Conservation (phyloP, 2,797 vertebrate genomes). For the Pygocentrus nattereri region DNA sequence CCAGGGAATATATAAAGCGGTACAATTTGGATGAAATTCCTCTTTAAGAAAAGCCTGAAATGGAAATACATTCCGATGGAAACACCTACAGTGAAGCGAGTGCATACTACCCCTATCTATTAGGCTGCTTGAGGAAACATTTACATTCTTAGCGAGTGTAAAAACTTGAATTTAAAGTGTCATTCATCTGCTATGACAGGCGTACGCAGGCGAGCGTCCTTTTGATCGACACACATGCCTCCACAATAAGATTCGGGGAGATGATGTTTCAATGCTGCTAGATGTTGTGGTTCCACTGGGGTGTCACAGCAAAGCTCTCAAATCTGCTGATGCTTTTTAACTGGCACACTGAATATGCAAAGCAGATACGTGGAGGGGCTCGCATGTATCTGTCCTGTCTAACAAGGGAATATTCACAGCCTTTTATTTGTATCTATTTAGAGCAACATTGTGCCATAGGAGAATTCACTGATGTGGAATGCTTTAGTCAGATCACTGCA, state of each 20-base stretch:
- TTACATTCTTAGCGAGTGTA: slow-evolving; percentile 13
- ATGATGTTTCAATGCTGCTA: neutral
- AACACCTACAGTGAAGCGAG: neutral
- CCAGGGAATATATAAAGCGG: neutral
- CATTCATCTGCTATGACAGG: neutral
- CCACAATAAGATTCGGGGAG: neutral
- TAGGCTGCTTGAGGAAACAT: slow-evolving; percentile 16
- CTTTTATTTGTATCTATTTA: slow-evolving; percentile 46
- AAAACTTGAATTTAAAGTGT: slow-evolving; percentile 7
- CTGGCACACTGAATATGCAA: slow-evolving; percentile 31
- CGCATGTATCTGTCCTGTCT: slow-evolving; percentile 37
- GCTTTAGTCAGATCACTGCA: slow-evolving; percentile 68
- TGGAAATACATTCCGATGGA: neutral
- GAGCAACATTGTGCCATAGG: slow-evolving; percentile 67
- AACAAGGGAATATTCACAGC: slow-evolving; percentile 34
- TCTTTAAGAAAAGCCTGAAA: neutral
- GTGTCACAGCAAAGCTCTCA: slow-evolving; percentile 22
- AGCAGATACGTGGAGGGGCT: slow-evolving; percentile 3
- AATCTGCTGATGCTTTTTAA: slow-evolving; percentile 26
- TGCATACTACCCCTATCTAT: neutral
- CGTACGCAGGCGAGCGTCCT: neutral
- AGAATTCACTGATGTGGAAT: slow-evolving; percentile 69
- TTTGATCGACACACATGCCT: slow-evolving; percentile 20
- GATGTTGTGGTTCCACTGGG: slow-evolving; percentile 15
- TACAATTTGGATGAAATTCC: neutral